These are phyloP conservation scores for Malurus elegans DNA, from an alignment of 2,113 vertebrate genomes.

Conservation along the genomic window DNA sequence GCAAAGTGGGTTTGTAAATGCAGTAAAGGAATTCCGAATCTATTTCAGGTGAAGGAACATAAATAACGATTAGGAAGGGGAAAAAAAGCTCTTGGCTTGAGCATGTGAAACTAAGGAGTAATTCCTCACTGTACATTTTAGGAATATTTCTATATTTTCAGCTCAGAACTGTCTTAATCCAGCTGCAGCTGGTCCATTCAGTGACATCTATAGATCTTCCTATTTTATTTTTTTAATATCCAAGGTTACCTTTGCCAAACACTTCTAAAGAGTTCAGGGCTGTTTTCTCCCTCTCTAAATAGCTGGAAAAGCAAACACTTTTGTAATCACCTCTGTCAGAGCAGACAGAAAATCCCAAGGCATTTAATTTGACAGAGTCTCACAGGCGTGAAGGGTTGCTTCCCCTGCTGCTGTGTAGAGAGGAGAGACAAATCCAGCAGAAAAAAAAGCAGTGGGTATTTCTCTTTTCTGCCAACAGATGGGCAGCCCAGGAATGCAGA, in stretches of 20 bases:
- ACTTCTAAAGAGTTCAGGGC: neutral
- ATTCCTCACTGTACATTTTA: neutral
- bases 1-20: neutral
- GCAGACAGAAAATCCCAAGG: neutral
- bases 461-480: neutral
- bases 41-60: neutral
- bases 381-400: neutral
- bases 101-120: neutral
- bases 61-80: neutral
- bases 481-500: neutral
- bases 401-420: neutral
- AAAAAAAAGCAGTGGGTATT: neutral
- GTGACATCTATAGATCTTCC: neutral
- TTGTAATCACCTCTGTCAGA: neutral
- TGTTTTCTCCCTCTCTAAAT: neutral
- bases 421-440: neutral
- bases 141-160: neutral
- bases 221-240: neutral
- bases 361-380: neutral
- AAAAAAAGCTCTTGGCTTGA: neutral
- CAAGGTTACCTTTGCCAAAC: neutral
- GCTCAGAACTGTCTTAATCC: neutral
- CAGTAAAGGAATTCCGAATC: neutral
- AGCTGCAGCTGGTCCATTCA: neutral
- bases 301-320: neutral